Evolutionary conservation across 2,797 vertebrate genomes (phyloP).

Genomic region (Phrynocephalus forsythii): DNA sequence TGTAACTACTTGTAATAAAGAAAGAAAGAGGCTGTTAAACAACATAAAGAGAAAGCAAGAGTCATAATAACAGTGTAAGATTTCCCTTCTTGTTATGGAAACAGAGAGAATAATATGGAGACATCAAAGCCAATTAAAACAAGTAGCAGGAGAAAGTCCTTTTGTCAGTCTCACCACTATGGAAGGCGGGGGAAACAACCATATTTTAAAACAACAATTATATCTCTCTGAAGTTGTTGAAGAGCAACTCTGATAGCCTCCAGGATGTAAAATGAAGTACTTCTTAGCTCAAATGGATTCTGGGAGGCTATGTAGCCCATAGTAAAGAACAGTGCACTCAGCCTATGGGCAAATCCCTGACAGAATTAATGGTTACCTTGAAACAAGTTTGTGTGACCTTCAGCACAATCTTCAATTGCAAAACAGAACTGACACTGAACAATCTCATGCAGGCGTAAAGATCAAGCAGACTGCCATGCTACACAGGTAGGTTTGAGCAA

Average conservation of each 20-base stretch:
- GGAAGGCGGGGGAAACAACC: background rate
- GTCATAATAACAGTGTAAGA: conserved; percentile 23
- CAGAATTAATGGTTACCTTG: background rate
- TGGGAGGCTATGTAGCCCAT: background rate
- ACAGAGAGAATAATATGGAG: background rate
- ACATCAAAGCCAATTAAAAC: conserved; percentile 14
- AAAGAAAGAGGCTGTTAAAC: background rate
- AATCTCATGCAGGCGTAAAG: background rate
- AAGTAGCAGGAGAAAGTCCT: conserved; percentile 12
- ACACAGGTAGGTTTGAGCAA: background rate
- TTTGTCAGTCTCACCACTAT: background rate
- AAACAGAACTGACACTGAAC: conserved; percentile 1
- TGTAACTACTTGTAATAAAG: conserved; percentile 12
- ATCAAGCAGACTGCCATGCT: background rate
- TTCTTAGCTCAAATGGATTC: background rate
- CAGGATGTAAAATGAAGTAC: background rate
- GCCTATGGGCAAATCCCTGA: background rate
- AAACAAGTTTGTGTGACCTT: background rate
- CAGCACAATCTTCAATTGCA: background rate
- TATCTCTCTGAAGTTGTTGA: background rate
- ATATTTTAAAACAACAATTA: background rate
- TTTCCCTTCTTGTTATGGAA: background rate
- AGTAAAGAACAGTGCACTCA: background rate
- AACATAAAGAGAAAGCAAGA: background rate
- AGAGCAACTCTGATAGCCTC: background rate